Evolutionary conservation across 2,113 vertebrate species (phyloP), one percentile per base, ranked within the genome.

Genomic region (Hymenochirus boettgeri): DNA sequence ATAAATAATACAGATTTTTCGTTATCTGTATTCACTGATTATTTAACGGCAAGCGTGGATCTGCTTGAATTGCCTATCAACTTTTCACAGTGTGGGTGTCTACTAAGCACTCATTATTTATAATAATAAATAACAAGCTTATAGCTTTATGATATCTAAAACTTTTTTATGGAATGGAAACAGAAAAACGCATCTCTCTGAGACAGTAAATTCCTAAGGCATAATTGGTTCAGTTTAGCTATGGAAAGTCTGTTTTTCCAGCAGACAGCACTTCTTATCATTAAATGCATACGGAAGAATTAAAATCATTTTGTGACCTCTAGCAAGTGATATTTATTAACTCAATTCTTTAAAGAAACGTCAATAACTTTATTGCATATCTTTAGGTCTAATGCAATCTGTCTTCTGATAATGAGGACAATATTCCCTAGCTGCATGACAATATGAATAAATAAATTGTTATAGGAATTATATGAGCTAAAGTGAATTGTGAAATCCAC

Each of bases 231-330:
- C 19, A 25, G 42, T 17, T 66, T 55, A 33, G 22, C 54, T 26
- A 58, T 27, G 23, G 39, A 29, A 31, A 65, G 42, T 12, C 55
- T 23, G 33, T 11, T 48, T 57, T 51, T 51, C 58, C 46, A 45
- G 50, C 23, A 18, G 29, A 47, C 22, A 48, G 31, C 58, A 45
- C 39, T 66, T 66, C 19, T 66, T 58, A 47, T 66, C 27, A 58
- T 51, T 66, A 58, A 51, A 50, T 58, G 19, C 22, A 50, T 51
- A 26, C 22, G 50, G 55, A 57, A 37, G 45, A 19, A 58, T 56
- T 65, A 27, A 66, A 50, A 50, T 51, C 19, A 50, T 51, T 58
- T 31, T 66, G 25, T 58, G 54, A 66, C 55, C 55, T 66, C 42
- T 18, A 58, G 55, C 55, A 25, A 64, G 25, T 22, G 52, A 64